Conservation (phyloP, 2,797 vertebrate genomes). For the Sebastes matsubarae region DNA sequence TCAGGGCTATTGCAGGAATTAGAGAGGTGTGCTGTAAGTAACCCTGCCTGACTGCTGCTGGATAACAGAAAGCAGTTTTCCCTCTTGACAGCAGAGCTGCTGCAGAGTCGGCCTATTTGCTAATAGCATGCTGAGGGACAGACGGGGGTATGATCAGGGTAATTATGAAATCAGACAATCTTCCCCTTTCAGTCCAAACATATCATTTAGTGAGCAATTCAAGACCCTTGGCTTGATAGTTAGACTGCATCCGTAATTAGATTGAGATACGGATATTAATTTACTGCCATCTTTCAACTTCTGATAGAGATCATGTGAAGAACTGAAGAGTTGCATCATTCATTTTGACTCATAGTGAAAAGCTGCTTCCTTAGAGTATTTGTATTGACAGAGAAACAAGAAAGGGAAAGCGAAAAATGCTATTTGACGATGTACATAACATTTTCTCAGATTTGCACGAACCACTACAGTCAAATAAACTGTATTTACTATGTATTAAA, state of each 20-base stretch:
- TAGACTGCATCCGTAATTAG: slow-evolving; percentile 39
- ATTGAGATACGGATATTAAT: slow-evolving; percentile 32
- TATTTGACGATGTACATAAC: background rate
- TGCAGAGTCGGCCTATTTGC: slow-evolving; percentile 48
- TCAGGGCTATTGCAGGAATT: slow-evolving; percentile 31
- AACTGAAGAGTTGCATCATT: background rate
- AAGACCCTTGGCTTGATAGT: slow-evolving; percentile 48
- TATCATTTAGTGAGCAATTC: slow-evolving; percentile 69
- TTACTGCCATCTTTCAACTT: slow-evolving; percentile 5
- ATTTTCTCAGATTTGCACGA: background rate
- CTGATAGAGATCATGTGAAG: slow-evolving; percentile 1
- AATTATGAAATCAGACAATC: slow-evolving; percentile 78
- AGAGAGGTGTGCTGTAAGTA: slow-evolving; percentile 39
- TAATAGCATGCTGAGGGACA: slow-evolving; percentile 70
- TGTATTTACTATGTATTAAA: background rate
- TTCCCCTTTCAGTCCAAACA: slow-evolving; percentile 75
- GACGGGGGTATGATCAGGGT: slow-evolving; percentile 72
- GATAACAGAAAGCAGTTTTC: slow-evolving; percentile 24
- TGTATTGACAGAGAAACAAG: background rate
- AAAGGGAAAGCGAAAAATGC: background rate
- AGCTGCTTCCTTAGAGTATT: background rate
- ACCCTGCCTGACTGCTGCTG: slow-evolving; percentile 24
- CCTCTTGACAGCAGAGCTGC: slow-evolving; percentile 41
- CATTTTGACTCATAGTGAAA: background rate
- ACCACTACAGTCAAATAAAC: background rate